Conservation (phyloP, 2,888 invertebrate species). For the Eilema griseolum region DNA sequence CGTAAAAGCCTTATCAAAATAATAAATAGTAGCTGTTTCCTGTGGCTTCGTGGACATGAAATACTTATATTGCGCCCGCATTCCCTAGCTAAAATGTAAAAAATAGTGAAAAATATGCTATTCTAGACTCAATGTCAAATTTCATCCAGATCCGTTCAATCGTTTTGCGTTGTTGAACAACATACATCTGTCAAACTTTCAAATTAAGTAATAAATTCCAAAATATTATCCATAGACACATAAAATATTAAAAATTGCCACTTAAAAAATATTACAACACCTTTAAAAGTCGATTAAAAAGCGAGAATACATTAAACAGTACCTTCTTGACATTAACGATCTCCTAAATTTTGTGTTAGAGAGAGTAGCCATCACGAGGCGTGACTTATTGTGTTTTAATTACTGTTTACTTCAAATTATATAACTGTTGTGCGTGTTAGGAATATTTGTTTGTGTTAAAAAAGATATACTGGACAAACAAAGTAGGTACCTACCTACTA, state of each 20-base stretch:
- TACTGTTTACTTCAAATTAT: neutral
- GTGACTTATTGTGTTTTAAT: constrained; percentile 15
- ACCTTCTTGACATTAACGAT: constrained; percentile 11
- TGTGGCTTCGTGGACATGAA: too few species aligned
- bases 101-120: too few species aligned
- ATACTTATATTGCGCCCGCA: too few species aligned
- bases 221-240: neutral
- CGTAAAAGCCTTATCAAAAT: neutral
- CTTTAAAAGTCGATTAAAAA: neutral
- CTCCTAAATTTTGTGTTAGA: constrained; percentile 5
- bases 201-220: neutral
- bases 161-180: neutral
- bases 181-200: neutral
- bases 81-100: too few species aligned
- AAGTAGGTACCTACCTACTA: too few species aligned
- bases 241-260: constrained; percentile 7
- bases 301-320: neutral
- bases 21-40: neutral
- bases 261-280: neutral
- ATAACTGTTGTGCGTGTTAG: neutral
- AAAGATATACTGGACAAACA: neutral
- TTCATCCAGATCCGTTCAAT: too few species aligned
- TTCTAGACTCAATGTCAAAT: too few species aligned
- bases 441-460: constrained; percentile 2
- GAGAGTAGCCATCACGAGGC: constrained; percentile 7